phyloP scores from a whole-genome alignment of 2,888 invertebrate genomes.

The Lycaena phlaeas region DNA sequence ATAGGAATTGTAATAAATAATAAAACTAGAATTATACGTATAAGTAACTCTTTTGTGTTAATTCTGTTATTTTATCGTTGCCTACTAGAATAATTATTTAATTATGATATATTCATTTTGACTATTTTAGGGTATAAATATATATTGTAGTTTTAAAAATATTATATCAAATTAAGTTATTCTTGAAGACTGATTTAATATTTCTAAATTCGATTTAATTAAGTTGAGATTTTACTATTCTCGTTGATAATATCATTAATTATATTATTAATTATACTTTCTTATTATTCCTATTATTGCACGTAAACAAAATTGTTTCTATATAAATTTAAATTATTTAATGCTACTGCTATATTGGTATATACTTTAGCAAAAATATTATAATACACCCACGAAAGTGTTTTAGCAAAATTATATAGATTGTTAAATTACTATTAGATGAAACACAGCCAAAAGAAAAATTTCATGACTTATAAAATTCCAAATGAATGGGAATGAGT shows the following conservation, averaged over 20 bases:
- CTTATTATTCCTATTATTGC: no score
- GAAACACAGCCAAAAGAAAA: neutral
- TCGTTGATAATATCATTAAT: no score
- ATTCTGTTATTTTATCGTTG: neutral
- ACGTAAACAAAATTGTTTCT: no score
- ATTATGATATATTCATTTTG: no score
- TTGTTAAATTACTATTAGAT: conserved; percentile 23
- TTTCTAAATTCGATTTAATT: conserved; percentile 14
- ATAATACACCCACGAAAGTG: no score
- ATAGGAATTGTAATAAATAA: conserved; percentile 28
- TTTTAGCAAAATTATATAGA: conserved; percentile 9
- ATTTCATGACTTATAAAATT: neutral
- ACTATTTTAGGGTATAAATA: neutral
- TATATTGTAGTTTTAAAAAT: conserved; percentile 27
- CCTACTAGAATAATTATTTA: neutral
- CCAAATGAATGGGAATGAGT: conserved; percentile 21
- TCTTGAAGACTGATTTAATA: conserved; percentile 24
- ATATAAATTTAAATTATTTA: no score
- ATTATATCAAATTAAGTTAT: conserved; percentile 11
- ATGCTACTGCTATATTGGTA: no score
- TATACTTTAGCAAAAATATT: no score
- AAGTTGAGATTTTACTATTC: neutral
- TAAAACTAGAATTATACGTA: neutral
- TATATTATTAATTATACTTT: no score
- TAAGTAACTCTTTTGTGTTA: neutral